Percentiles rank a stretch among this genome's conserved stretches.
Conservation (phyloP, 64 coral and sea anemone genomes). For the Montipora sp. region DNA sequence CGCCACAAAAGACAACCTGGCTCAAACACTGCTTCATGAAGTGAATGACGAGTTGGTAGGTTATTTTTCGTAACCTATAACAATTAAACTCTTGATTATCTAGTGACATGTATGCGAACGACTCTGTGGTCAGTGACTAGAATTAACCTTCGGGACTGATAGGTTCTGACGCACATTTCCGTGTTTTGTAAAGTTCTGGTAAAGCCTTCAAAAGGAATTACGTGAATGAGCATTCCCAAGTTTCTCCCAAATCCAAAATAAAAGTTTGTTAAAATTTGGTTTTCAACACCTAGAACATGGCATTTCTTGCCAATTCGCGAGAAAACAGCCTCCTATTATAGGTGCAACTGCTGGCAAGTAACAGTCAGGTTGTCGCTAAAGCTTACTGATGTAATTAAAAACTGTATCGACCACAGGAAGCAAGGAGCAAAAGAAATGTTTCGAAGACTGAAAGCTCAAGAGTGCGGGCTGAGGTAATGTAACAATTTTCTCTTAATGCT, state of each 20-base stretch:
- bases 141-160: background rate
- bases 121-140: background rate
- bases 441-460: background rate
- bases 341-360: background rate
- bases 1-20: background rate
- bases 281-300: too few species aligned
- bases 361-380: background rate
- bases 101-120: background rate
- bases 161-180: background rate
- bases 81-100: background rate
- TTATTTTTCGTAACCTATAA: background rate
- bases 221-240: too few species aligned
- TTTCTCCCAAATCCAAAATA: too few species aligned
- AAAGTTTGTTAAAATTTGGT: too few species aligned
- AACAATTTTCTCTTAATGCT: too few species aligned
- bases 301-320: too few species aligned
- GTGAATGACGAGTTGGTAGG: background rate
- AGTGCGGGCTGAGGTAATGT: background rate
- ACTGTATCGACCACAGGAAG: background rate
- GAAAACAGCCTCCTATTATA: background rate
- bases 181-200: too few species aligned
- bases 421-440: background rate
- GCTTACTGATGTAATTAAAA: background rate
- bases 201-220: too few species aligned
- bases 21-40: background rate